Conservation (phyloP, 2,797 vertebrate genomes). For the Danio choprae region DNA sequence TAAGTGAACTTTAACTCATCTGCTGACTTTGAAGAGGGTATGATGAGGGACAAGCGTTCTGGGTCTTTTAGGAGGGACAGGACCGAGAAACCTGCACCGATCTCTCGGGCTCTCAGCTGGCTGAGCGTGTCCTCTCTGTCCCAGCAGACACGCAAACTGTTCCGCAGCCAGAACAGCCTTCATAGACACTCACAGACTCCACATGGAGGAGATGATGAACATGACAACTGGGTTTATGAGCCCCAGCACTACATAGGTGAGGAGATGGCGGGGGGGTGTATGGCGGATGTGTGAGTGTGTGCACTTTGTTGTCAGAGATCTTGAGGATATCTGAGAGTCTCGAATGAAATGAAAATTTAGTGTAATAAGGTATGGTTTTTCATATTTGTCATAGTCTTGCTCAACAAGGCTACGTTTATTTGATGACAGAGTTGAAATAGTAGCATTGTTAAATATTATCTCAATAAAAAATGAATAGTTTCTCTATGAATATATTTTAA, state of each 20-base stretch:
- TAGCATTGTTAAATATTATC: not conserved
- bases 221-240: conserved; percentile 88
- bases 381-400: not conserved
- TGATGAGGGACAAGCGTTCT: conserved; percentile 89
- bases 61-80: conserved; percentile 81
- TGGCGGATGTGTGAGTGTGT: conserved; percentile 1
- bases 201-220: conserved; percentile 74
- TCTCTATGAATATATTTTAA: too few relatives aligned
- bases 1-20: not conserved
- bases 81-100: conserved; percentile 79
- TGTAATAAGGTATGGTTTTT: not conserved
- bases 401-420: not conserved
- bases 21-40: conserved; percentile 67
- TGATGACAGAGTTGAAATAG: not conserved
- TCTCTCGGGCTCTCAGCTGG: conserved; percentile 93
- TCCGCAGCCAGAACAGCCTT: conserved; percentile 91
- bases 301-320: conserved; percentile 10
- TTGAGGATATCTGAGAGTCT: not conserved
- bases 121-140: conserved; percentile 91
- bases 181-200: conserved; percentile 64
- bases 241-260: conserved; percentile 91
- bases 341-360: not conserved
- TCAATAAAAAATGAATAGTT: not conserved
- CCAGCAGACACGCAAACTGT: conserved; percentile 88
- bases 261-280: conserved; percentile 36